Evolutionary conservation across 1,140 invertebrate species (phyloP), one percentile per base, ranked within the genome.

Genomic region (Littorina saxatilis): DNA sequence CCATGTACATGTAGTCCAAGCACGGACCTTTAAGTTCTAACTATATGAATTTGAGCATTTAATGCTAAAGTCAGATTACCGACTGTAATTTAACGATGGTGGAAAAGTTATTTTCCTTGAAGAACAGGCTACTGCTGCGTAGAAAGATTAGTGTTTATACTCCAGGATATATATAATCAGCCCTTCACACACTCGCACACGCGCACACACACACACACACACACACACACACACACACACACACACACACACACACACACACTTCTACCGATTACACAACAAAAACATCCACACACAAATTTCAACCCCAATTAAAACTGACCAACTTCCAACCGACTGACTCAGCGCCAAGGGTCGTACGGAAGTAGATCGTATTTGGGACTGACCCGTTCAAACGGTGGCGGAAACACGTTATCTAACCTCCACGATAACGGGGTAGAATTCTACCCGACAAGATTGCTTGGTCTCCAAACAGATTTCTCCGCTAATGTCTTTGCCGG

Each of bases 211-310:
- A 75, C 43, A 55, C 43, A 75, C 40, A 35, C 47, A 75, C 43
- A 35, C 73, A 52, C 47, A 55, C 43, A 52, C 43, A 50, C 37
- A 43, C 70, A 50, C 70, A 43, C 70, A 50, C 70, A 73, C 70
- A 50, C 70, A 73, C 70, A 50, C 70, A 73, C 40, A 50, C 70
- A 73, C 40, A 27, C 70, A 73, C 40, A 50, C n/a, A 72, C 68
- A 40, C 37, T 40, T 39, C 17, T 11, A 40, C 20, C 13, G 1
- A 43, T 43, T 5, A 20, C 15, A 27, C 2, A 11, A 72, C 37
- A 27, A 7, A 72, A 11, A 27, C 37, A 72, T 20, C 23, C 35
- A 72, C 32, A 40, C 68, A 72, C 32, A n/a, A 15, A 72, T 29
- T 61, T n/a, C 27, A 61, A 7, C 27, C n/a, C 9, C 9, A 7